phyloP scores from a whole-genome alignment of 2,888 invertebrate species.

The Corbicula japonica region DNA sequence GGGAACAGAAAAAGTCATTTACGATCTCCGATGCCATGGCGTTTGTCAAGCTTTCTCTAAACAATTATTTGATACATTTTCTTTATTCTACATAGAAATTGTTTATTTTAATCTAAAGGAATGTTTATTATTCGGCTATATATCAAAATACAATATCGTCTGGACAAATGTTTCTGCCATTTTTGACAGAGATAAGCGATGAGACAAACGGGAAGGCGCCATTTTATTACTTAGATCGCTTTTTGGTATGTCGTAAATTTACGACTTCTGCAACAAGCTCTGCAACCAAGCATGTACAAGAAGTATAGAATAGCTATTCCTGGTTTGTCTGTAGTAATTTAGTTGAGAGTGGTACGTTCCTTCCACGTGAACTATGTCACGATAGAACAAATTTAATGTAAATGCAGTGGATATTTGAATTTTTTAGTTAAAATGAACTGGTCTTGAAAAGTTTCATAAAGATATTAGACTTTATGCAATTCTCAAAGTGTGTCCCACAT shows the following conservation, averaged over 20 bases:
- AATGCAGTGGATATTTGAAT: too few relatives aligned
- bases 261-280: slow-evolving; percentile 5
- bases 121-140: slow-evolving; percentile 43
- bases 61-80: slow-evolving; percentile 20
- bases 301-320: too few relatives aligned
- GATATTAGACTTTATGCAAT: too few relatives aligned
- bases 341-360: too few relatives aligned
- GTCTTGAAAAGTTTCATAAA: too few relatives aligned
- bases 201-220: slow-evolving; percentile 33
- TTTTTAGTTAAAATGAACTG: too few relatives aligned
- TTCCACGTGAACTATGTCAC: too few relatives aligned
- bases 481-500: too few relatives aligned
- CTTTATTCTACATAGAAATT: background rate
- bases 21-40: slow-evolving; percentile 10
- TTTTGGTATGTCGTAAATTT: slow-evolving; percentile 42
- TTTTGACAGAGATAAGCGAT: slow-evolving; percentile 24
- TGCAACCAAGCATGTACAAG: slow-evolving; percentile 20
- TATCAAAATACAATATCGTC: slow-evolving; percentile 27
- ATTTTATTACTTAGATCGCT: slow-evolving; percentile 30
- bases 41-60: slow-evolving; percentile 21
- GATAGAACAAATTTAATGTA: too few relatives aligned
- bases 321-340: too few relatives aligned
- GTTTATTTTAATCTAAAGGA: slow-evolving; percentile 45
- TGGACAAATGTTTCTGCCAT: slow-evolving; percentile 42
- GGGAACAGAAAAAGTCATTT: slow-evolving; percentile 22